These are phyloP conservation scores for Lapara coniferarum DNA, from an alignment of 2,888 invertebrate genomes.

Conservation along the genomic window DNA sequence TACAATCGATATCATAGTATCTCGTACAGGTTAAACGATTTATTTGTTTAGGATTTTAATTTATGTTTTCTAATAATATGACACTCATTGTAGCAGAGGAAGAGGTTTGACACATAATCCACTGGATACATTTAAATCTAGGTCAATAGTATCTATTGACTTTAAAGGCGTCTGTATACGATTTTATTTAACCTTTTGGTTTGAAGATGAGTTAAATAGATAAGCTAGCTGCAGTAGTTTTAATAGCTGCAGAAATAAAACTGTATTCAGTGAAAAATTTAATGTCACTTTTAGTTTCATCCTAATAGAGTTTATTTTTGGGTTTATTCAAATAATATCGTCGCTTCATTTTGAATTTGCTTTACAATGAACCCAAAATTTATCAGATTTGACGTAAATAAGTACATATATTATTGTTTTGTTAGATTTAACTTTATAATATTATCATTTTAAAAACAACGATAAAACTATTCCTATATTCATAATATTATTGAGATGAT, in stretches of 20 bases:
- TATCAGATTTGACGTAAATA: not conserved
- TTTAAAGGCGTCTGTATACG: too few species aligned
- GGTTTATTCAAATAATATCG: too few species aligned
- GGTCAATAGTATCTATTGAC: not conserved
- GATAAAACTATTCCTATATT: not conserved
- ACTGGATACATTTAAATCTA: not conserved
- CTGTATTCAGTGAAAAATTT: too few species aligned
- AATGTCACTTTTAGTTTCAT: too few species aligned
- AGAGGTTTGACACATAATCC: slow-evolving; percentile 3
- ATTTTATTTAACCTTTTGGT: too few species aligned
- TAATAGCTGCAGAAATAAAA: too few species aligned
- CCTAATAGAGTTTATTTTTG: too few species aligned
- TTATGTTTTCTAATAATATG: not conserved
- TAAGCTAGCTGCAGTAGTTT: too few species aligned
- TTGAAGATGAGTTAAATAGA: too few species aligned
- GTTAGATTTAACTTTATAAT: not conserved
- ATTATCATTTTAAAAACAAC: slow-evolving; percentile 6
- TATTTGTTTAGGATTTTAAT: not conserved
- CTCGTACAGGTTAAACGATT: slow-evolving; percentile 6
- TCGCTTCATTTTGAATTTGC: too few species aligned
- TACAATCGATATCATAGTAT: slow-evolving; percentile 10
- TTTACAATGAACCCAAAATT: not conserved
- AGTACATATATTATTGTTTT: not conserved
- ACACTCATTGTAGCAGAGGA: not conserved
- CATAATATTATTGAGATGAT: not conserved